Percentiles rank a stretch among this genome's conserved stretches.
These are phyloP conservation scores for Rhamnusium bicolor DNA, from an alignment of 2,888 invertebrate species.

Conservation along the genomic window DNA sequence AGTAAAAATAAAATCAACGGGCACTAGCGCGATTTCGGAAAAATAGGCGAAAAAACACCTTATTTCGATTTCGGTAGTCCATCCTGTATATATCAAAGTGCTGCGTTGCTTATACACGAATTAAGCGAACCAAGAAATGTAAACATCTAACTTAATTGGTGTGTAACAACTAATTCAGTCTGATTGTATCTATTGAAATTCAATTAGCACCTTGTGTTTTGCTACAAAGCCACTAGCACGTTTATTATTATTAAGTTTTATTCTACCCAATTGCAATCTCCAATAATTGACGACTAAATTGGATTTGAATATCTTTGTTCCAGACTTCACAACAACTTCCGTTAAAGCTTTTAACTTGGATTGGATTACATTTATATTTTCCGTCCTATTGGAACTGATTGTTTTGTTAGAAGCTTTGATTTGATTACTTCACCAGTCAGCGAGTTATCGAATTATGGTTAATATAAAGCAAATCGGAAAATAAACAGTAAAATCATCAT, in stretches of 20 bases:
- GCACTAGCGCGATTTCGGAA: no score
- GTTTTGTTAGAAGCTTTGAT: not conserved
- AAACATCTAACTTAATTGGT: constrained; percentile 15
- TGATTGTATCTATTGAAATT: constrained; percentile 33
- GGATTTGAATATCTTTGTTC: constrained; percentile 21
- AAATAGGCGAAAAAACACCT: no score
- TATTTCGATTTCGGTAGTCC: no score
- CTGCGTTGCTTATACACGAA: not conserved
- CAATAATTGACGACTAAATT: constrained; percentile 22
- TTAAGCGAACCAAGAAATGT: not conserved
- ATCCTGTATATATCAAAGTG: no score
- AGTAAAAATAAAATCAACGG: no score
- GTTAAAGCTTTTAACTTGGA: constrained; percentile 21
- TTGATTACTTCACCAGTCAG: not conserved
- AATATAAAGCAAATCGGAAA: not conserved
- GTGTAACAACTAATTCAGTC: constrained; percentile 25
- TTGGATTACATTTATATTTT: constrained; percentile 9
- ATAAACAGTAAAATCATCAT: not conserved
- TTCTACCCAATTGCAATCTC: constrained; percentile 15
- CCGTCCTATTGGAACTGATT: not conserved
- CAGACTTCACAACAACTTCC: constrained; percentile 7
- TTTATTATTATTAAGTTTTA: constrained; percentile 27
- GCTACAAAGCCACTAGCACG: constrained; percentile 20
- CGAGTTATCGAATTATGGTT: not conserved
- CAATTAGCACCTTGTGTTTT: constrained; percentile 36